Conservation (phyloP, 35 echinoderm and acorn worm genomes). For the Heliocidaris tuberculata region DNA sequence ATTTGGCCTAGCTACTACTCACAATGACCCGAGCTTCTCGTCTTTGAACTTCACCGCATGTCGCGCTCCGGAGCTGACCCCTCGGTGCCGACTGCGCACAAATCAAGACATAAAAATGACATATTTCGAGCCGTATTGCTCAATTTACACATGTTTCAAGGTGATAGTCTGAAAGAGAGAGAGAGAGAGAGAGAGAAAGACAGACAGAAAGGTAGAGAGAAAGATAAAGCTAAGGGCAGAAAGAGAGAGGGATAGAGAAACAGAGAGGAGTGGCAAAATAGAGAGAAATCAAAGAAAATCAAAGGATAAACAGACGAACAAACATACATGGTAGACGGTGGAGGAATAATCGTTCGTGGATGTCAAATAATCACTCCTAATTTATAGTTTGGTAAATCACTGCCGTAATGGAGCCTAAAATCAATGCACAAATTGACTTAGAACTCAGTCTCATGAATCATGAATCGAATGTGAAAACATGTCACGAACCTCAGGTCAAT, state of each 20-base stretch:
- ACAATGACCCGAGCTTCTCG: not conserved
- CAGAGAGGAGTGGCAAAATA: no score
- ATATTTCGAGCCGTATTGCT: not conserved
- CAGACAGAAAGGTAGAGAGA: not conserved
- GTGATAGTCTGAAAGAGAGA: not conserved
- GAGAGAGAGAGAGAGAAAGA: not conserved
- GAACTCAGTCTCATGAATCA: no score
- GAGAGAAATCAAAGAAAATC: no score
- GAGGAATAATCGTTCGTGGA: no score
- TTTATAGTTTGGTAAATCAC: no score
- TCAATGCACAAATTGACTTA: no score
- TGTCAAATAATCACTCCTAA: no score
- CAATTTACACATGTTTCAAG: not conserved
- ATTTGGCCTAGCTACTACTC: not conserved
- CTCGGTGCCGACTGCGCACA: not conserved
- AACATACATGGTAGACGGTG: no score
- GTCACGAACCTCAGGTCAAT: no score
- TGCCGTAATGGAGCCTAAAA: no score
- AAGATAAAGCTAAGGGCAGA: not conserved
- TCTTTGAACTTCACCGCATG: constrained; percentile 27
- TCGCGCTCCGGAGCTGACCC: not conserved
- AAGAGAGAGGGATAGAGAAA: not conserved
- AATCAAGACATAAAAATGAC: not conserved
- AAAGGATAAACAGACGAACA: no score
- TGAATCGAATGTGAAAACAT: no score